Conservation (phyloP, 2,113 vertebrate species). For the Ibidorhyncha struthersii region DNA sequence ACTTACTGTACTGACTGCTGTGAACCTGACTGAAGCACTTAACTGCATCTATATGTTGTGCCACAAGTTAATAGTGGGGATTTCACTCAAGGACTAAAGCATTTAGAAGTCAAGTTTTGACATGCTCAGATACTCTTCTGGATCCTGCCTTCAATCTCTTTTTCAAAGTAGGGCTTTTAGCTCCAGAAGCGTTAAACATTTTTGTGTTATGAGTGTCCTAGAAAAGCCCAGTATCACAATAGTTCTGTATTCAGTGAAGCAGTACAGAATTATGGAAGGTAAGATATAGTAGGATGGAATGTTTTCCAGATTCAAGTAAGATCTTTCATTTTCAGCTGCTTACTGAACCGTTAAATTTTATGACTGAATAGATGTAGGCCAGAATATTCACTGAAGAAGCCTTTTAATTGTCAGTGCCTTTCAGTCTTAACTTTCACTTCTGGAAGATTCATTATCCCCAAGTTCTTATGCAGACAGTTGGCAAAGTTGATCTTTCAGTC, state of each 20-base stretch:
- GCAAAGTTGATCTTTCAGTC: constrained; percentile 35
- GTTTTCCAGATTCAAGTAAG: neutral
- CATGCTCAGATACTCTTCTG: neutral
- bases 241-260: neutral
- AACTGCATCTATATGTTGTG: neutral
- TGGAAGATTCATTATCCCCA: neutral
- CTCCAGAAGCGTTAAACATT: neutral
- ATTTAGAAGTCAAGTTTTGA: neutral
- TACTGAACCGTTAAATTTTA: neutral
- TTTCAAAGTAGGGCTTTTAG: neutral
- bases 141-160: neutral
- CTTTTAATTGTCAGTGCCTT: neutral
- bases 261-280: neutral
- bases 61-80: neutral
- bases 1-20: neutral
- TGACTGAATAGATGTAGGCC: neutral
- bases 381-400: neutral
- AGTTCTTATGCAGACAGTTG: neutral
- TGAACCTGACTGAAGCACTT: neutral
- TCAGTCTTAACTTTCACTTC: neutral
- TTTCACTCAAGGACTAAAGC: neutral
- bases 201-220: neutral
- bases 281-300: neutral
- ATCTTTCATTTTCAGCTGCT: neutral
- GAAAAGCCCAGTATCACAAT: neutral